Conservation (phyloP, 1,140 invertebrate species). For the Eurosta solidaginis region DNA sequence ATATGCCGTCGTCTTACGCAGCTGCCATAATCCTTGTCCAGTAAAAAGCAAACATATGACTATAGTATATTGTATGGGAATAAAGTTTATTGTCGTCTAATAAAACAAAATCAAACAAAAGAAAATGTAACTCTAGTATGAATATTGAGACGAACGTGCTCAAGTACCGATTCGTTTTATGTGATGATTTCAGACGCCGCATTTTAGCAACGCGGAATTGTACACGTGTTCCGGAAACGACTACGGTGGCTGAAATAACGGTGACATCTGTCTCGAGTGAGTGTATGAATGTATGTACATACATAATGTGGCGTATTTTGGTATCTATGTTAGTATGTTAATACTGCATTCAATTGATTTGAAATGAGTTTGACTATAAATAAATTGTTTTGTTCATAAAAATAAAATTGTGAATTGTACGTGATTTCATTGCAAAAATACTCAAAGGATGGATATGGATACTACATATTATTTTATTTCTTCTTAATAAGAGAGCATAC, state of each 20-base stretch:
- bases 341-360: constrained; percentile 16
- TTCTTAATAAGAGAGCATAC: no score
- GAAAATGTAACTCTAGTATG: not conserved
- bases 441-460: not conserved
- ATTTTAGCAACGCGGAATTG: constrained; percentile 9
- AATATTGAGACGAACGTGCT: not conserved
- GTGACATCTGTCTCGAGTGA: not conserved
- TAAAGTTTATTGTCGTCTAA: not conserved
- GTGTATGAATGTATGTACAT: not conserved
- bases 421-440: constrained; percentile 27
- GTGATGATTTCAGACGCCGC: not conserved
- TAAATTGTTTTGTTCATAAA: constrained; percentile 10
- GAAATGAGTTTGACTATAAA: constrained; percentile 9
- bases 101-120: not conserved
- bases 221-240: constrained; percentile 14
- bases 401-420: constrained; percentile 4
- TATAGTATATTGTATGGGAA: not conserved
- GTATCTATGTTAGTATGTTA: no score
- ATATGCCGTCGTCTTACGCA: not conserved
- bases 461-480: no score
- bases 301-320: no score
- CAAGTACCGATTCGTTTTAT: not conserved
- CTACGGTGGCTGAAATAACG: not conserved
- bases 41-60: not conserved
- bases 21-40: constrained; percentile 16